Conservation (phyloP, 2,113 vertebrate genomes). For the Crotalus tigris region DNA sequence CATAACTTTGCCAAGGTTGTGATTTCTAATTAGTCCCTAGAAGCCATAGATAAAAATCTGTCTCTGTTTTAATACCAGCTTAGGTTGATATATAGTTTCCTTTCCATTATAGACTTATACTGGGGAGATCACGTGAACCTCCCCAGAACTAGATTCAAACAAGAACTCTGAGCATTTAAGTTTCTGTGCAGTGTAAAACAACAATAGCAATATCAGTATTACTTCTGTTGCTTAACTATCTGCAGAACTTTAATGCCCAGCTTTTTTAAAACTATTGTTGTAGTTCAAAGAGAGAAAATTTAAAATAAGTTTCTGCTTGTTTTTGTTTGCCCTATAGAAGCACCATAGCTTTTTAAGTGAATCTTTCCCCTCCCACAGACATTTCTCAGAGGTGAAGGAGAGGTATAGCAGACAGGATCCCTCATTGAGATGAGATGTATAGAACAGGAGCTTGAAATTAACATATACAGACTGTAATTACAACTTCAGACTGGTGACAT, state of each 20-base stretch:
- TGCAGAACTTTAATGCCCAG: not conserved
- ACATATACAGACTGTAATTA: slow-evolving; percentile 75
- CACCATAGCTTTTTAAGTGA: not conserved
- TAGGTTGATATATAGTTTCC: not conserved
- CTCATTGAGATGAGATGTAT: slow-evolving; percentile 40
- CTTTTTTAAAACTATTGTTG: not conserved
- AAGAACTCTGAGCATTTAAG: not conserved
- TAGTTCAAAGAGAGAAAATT: not conserved
- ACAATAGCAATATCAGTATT: not conserved
- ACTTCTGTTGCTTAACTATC: not conserved
- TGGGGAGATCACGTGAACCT: not conserved
- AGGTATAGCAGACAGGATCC: slow-evolving; percentile 60
- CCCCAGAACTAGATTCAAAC: not conserved
- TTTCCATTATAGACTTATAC: not conserved
- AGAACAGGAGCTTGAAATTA: slow-evolving; percentile 66
- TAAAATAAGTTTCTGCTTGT: not conserved
- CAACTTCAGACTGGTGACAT: slow-evolving; percentile 73
- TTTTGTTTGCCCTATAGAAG: not conserved
- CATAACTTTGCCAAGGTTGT: not conserved
- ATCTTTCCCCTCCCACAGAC: slow-evolving; percentile 37
- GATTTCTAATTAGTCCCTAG: not conserved
- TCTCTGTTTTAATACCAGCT: not conserved
- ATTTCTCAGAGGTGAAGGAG: slow-evolving; percentile 36
- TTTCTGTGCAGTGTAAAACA: not conserved
- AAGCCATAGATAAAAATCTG: not conserved